phyloP scores from a whole-genome alignment of 2,888 invertebrate genomes.

The Metacarcinus magister region DNA sequence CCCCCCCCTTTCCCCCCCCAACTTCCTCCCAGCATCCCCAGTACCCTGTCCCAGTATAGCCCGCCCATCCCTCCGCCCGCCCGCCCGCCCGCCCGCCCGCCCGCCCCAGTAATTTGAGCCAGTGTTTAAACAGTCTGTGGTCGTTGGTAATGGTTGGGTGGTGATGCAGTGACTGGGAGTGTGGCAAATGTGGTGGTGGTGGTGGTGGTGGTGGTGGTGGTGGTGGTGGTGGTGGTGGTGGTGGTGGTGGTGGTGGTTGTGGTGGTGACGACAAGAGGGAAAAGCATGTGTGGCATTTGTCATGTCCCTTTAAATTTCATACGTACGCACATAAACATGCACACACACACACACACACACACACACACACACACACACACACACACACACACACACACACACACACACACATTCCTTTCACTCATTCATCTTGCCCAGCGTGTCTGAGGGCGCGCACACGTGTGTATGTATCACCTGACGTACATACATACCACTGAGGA shows the following conservation, averaged over 20 bases:
- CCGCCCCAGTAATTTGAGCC: neutral
- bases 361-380: neutral
- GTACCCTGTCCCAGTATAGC: no score
- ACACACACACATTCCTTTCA: slow-evolving; percentile 10
- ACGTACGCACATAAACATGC: no score
- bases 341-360: no score
- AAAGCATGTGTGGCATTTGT: neutral
- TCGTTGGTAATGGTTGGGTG: neutral
- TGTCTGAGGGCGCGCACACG: neutral
- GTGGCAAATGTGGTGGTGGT: neutral
- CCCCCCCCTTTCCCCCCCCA: neutral
- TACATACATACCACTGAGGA: no score
- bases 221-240: neutral
- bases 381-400: slow-evolving; percentile 26
- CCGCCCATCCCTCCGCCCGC: no score
- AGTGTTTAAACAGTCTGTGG: neutral
- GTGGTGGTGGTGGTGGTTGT: slow-evolving; percentile 28
- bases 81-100: no score
- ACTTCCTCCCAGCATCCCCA: neutral
- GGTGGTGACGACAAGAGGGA: neutral
- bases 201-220: slow-evolving; percentile 10
- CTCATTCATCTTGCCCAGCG: neutral
- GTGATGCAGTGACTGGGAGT: neutral
- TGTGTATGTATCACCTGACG: neutral
- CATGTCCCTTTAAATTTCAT: neutral